These are phyloP conservation scores for Corythaeola cristata DNA, from an alignment of 2,113 vertebrate genomes.

Conservation along the genomic window DNA sequence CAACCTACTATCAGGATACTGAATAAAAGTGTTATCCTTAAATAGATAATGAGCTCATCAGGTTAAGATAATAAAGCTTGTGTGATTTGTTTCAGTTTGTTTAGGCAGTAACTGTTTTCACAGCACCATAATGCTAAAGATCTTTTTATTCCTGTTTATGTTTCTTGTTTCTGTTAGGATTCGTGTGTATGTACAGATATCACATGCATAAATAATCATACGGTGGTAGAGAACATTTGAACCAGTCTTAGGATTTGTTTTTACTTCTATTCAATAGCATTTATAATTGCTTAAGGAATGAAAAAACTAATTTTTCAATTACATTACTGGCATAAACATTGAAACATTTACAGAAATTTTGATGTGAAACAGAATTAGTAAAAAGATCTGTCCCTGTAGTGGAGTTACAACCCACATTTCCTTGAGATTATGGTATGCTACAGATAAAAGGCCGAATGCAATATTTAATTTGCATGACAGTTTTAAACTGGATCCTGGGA, in stretches of 20 bases:
- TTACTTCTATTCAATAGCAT: neutral
- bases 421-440: neutral
- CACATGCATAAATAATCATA: neutral
- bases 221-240: neutral
- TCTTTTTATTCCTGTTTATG: neutral
- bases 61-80: neutral
- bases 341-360: neutral
- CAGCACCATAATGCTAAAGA: neutral
- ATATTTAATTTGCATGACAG: neutral
- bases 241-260: neutral
- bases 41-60: neutral
- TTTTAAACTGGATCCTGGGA: neutral
- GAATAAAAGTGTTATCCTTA: neutral
- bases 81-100: neutral
- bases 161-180: neutral
- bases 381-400: neutral
- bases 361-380: neutral
- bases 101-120: neutral
- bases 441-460: neutral
- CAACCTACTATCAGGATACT: neutral
- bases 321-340: neutral
- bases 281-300: neutral
- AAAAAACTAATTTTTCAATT: neutral
- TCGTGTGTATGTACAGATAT: neutral
- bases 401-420: neutral